Evolutionary conservation across 1,140 invertebrate genomes (phyloP).

Genomic region (Halictus rubicundus): DNA sequence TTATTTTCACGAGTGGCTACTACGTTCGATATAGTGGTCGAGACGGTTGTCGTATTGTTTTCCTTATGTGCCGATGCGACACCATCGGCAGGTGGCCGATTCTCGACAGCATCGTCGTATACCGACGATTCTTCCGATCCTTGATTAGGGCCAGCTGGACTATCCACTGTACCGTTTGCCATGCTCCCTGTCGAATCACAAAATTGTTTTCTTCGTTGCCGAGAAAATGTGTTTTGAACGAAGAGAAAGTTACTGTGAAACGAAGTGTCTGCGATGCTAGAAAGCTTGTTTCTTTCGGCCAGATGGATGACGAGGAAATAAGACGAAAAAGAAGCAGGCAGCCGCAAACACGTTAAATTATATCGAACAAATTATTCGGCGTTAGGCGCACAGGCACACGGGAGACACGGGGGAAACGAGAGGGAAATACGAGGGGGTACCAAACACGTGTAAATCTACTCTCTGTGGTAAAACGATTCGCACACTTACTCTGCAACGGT

Average conservation of each 20-base stretch:
- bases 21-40: constrained; percentile 63
- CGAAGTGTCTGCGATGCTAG: neutral
- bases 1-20: constrained; percentile 70
- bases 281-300: neutral
- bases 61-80: constrained; percentile 58
- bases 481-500: constrained; percentile 74
- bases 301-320: neutral
- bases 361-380: too few relatives aligned
- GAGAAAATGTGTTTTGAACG: neutral
- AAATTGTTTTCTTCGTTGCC: neutral
- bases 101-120: constrained; percentile 85
- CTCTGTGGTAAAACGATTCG: neutral
- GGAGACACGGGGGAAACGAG: too few relatives aligned
- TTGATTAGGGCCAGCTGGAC: constrained; percentile 80
- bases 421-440: too few relatives aligned
- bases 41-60: constrained; percentile 55
- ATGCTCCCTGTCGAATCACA: constrained; percentile 72
- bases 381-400: too few relatives aligned
- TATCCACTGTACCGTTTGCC: constrained; percentile 79
- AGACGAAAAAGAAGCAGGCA: neutral
- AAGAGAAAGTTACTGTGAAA: neutral
- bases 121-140: constrained; percentile 83
- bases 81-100: constrained; percentile 68
- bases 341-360: too few relatives aligned
- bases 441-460: neutral